A percentile compares a stretch with the other conserved stretches of the same genome.
Evolutionary conservation across 2,797 vertebrate species (phyloP).

Genomic region (Sebastes kiyomatsui): DNA sequence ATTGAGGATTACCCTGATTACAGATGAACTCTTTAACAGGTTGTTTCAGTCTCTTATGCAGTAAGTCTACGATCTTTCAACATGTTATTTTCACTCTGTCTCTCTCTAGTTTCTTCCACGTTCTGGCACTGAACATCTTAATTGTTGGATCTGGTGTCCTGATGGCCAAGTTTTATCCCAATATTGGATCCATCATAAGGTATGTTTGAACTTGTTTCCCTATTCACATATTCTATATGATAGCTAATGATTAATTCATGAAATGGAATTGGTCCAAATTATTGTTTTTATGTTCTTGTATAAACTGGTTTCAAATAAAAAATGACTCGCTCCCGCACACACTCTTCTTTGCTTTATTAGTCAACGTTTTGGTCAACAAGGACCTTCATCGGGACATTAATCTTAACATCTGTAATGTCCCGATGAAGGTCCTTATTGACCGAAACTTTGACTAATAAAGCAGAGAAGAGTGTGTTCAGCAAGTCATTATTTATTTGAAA

Average conservation of each 20-base stretch:
- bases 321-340: too few species aligned
- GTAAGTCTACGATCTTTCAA: background rate
- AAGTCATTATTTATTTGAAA: too few species aligned
- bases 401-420: too few species aligned
- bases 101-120: constrained; percentile 85
- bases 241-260: background rate
- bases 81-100: background rate
- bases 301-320: too few species aligned
- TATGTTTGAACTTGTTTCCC: constrained; percentile 53
- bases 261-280: background rate
- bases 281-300: background rate
- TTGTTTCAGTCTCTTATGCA: background rate
- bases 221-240: background rate
- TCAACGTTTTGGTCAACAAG: too few species aligned
- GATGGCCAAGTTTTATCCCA: constrained; percentile 93
- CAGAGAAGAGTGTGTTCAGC: too few species aligned
- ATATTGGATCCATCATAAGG: constrained; percentile 97
- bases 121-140: constrained; percentile 87
- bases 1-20: background rate
- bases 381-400: too few species aligned
- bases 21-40: background rate
- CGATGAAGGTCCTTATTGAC: too few species aligned
- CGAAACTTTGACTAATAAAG: too few species aligned
- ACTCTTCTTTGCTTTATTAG: too few species aligned
- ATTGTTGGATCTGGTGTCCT: constrained; percentile 89